Evolutionary conservation across 2,888 invertebrate genomes (phyloP), one percentile per base, ranked within the genome.

Genomic region (Oxyteleia sp.): DNA sequence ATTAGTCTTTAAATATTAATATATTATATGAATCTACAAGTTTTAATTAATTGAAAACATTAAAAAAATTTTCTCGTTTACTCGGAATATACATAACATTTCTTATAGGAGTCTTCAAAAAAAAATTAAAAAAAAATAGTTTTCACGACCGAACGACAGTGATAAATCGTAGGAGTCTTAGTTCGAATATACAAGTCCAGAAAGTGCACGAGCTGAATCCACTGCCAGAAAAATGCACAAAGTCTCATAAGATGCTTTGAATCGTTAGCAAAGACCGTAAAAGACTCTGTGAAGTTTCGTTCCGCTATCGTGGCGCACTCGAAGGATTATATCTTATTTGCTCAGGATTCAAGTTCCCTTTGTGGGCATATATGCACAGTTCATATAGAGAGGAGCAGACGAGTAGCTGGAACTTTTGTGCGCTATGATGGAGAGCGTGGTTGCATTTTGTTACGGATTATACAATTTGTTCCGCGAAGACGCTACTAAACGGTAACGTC

Each of bases 381-480:
- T 74, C 55, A 74, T 74, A 68, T 71, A 49, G 41, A 61, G 57
- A 18, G 32, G 11, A 43, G 35, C 16, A 57, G 29, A 79, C 20
- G 55, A 78, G 74, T 72, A 68, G 55, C 68, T 49, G 35, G 29
- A 26, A 71, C 66, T 78, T 82, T 71, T 72, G 82, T 72, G 20
- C 16, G 43, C 23, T 63, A 29, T 32, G 68, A 49, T 49, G 72
- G 61, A 72, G 55, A 59, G 64, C 57, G 29, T 41, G n/a, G 55
- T 69, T 57, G 64, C 82, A 53, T 87, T 89, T 88, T 88, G 90
- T 87, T 89, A 89, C 91, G 91, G 89, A 85, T 91, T 90, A 91
- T 83, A 86, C 69, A 88, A 92, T 92, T 92, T 88, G 92, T 92
- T 91, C 90, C 90, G 83, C 87, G 66, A 68, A 85, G 55, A 74